Percentiles rank a stretch among this genome's conserved stretches.
Conservation (phyloP, 2,888 invertebrate species). For the Lasiommata megera region DNA sequence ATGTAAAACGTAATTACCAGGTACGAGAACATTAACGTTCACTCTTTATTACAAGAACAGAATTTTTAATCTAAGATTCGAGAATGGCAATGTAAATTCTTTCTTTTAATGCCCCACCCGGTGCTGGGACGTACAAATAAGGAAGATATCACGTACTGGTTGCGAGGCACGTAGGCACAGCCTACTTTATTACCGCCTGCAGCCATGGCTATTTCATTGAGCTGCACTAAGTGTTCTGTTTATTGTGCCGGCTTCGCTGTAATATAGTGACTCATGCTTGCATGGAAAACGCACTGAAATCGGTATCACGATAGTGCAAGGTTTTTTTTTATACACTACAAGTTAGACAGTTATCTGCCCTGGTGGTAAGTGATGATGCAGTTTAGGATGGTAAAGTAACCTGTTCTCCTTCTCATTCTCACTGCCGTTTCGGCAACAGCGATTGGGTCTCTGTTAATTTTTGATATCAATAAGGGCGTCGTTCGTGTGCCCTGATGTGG, state of each 20-base stretch:
- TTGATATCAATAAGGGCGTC: too few relatives aligned
- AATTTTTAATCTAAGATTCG: conserved; percentile 15
- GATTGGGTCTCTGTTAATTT: too few relatives aligned
- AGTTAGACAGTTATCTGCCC: too few relatives aligned
- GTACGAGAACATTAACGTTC: background rate
- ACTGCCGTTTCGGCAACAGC: too few relatives aligned
- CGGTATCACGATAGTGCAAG: background rate
- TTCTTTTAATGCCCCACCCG: conserved; percentile 23
- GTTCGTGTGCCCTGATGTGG: too few relatives aligned
- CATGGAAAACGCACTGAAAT: background rate
- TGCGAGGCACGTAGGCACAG: conserved; percentile 59
- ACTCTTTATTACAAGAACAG: background rate
- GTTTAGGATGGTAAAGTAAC: too few relatives aligned
- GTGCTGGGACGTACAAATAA: conserved; percentile 23
- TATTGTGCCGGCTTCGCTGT: conserved; percentile 4
- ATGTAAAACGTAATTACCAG: background rate
- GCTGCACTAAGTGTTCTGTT: conserved; percentile 25
- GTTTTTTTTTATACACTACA: too few relatives aligned
- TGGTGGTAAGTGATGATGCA: too few relatives aligned
- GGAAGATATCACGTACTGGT: conserved; percentile 41
- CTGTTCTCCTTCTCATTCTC: too few relatives aligned
- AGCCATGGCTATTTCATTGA: conserved; percentile 34
- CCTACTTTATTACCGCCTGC: conserved; percentile 62
- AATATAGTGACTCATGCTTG: conserved; percentile 2
- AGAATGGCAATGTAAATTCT: conserved; percentile 25